Conservation (phyloP, 1,140 invertebrate species). For the Aphelenchoides besseyi region DNA sequence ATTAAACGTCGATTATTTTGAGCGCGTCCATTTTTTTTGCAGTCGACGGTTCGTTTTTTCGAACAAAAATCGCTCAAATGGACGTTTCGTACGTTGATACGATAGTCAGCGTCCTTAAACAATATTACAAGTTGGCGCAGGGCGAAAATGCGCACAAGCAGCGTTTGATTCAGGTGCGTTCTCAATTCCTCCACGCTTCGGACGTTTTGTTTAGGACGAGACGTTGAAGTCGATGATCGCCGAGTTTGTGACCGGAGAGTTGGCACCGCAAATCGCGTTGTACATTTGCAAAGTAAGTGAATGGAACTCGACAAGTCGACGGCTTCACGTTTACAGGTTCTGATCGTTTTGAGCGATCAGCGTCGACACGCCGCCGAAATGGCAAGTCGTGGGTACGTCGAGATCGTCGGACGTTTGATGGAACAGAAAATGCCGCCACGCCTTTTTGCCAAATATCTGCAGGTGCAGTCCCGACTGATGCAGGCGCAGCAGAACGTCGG, state of each 20-base stretch:
- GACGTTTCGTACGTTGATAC: not conserved
- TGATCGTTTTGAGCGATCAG: not conserved
- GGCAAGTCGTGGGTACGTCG: not conserved
- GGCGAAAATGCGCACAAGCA: not conserved
- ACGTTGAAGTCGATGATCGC: not conserved
- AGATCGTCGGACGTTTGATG: not conserved
- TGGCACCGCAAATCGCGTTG: not conserved
- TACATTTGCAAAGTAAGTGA: not conserved
- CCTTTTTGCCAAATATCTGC: not conserved
- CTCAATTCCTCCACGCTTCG: not conserved
- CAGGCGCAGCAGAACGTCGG: not conserved
- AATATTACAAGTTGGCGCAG: slow-evolving; percentile 1
- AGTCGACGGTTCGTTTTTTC: not conserved
- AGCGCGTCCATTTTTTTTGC: not conserved
- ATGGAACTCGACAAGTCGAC: too few relatives aligned
- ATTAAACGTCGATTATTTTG: not conserved
- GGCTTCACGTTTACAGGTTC: not conserved
- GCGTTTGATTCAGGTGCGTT: not conserved
- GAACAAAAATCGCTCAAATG: not conserved
- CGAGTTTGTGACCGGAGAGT: not conserved
- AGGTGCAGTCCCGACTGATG: not conserved
- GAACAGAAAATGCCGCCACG: not conserved
- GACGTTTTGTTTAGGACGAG: not conserved
- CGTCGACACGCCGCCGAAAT: not conserved
- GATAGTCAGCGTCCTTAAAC: not conserved